Evolutionary conservation across 1,140 invertebrate species (phyloP).

Genomic region (Bombyx mori): DNA sequence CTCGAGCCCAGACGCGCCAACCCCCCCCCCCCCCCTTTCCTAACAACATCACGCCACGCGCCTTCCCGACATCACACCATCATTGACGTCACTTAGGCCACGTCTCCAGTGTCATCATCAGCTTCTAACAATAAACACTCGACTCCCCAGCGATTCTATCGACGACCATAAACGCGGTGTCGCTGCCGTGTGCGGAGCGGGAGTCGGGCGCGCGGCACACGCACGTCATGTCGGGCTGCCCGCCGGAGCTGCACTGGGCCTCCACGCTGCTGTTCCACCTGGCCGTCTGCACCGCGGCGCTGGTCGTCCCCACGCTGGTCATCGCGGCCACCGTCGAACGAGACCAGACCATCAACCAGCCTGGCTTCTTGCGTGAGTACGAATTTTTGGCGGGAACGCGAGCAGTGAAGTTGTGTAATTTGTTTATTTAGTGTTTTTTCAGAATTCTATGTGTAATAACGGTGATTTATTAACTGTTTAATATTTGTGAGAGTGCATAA

Average conservation of each 20-base stretch:
- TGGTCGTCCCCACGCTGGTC: constrained; percentile 20
- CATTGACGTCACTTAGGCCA: no score
- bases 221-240: constrained; percentile 41
- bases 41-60: not conserved
- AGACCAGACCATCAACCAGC: constrained; percentile 27
- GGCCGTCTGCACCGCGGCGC: constrained; percentile 10
- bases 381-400: no score
- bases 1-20: no score
- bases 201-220: constrained; percentile 28
- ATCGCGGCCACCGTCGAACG: constrained; percentile 17
- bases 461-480: no score
- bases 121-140: no score
- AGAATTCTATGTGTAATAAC: no score
- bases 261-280: constrained; percentile 26
- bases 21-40: no score
- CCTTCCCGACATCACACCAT: no score
- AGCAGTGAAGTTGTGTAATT: no score
- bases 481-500: no score
- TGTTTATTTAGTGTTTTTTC: no score
- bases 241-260: constrained; percentile 32
- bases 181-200: constrained; percentile 34
- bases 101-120: constrained; percentile 18
- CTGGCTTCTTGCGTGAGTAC: constrained; percentile 28
- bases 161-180: constrained; percentile 22
- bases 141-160: constrained; percentile 21